These are phyloP conservation scores for Petrophora chlorosata DNA, from an alignment of 2,888 invertebrate genomes.

Conservation along the genomic window DNA sequence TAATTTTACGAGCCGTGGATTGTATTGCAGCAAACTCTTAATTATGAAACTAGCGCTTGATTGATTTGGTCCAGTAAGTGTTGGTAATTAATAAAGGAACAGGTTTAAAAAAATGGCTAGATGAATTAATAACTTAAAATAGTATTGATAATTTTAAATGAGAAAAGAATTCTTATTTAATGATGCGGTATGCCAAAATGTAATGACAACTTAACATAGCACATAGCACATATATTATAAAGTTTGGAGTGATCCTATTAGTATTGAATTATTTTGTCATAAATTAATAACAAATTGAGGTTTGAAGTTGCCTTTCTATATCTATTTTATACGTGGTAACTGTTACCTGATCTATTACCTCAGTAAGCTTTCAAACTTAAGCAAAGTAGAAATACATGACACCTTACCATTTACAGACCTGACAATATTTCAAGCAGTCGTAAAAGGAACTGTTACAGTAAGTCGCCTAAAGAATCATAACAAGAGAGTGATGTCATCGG, in stretches of 20 bases:
- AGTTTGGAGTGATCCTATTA: too few species aligned
- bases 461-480: constrained; percentile 37
- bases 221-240: too few species aligned
- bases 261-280: too few species aligned
- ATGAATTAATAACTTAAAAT: too few species aligned
- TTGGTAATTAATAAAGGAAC: constrained; percentile 32
- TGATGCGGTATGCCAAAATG: too few species aligned
- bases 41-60: constrained; percentile 47
- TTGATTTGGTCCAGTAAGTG: constrained; percentile 43
- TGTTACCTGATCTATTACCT: constrained; percentile 1
- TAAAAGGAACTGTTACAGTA: constrained; percentile 34
- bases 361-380: constrained; percentile 2
- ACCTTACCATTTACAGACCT: neutral
- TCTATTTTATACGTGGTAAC: too few species aligned
- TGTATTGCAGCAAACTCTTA: constrained; percentile 51
- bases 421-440: constrained; percentile 13
- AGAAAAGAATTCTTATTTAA: too few species aligned
- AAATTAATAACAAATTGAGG: too few species aligned
- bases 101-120: constrained; percentile 4
- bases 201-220: too few species aligned
- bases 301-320: too few species aligned
- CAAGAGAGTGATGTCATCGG: constrained; percentile 48
- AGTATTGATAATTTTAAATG: too few species aligned
- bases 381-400: constrained; percentile 1
- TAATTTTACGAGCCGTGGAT: constrained; percentile 51